These are phyloP conservation scores for Protonibea diacanthus DNA, from an alignment of 2,797 vertebrate genomes.

Conservation along the genomic window DNA sequence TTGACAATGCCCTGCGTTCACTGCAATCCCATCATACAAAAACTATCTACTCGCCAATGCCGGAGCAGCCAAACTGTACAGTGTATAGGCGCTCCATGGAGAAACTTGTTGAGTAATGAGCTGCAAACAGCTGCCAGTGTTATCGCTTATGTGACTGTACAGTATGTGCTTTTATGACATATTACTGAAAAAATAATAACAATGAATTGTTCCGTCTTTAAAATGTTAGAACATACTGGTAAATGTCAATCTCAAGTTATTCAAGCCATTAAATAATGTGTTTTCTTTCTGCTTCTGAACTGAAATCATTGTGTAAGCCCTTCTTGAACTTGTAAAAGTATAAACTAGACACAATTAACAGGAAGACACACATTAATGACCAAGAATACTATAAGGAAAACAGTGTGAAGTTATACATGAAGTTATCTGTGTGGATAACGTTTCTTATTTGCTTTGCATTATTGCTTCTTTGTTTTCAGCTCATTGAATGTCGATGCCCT, in stretches of 20 bases:
- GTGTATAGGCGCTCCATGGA: slow-evolving; percentile 20
- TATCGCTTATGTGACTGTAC: slow-evolving; percentile 12
- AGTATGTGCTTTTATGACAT: not conserved
- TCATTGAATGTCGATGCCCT: not conserved
- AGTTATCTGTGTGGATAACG: too few relatives aligned
- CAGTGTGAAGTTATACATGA: not conserved
- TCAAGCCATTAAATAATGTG: not conserved
- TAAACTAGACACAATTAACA: not conserved
- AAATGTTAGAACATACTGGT: not conserved
- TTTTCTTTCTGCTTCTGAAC: not conserved
- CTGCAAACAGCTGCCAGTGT: slow-evolving; percentile 12
- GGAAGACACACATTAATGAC: not conserved
- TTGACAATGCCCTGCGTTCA: slow-evolving; percentile 59
- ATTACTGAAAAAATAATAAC: too few relatives aligned
- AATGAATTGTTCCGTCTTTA: not conserved
- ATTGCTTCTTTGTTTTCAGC: not conserved
- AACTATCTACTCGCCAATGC: slow-evolving; percentile 47
- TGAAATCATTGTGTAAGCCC: not conserved
- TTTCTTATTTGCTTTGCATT: not conserved
- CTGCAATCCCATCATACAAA: slow-evolving; percentile 61
- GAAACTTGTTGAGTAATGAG: slow-evolving; percentile 26
- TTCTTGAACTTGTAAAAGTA: not conserved
- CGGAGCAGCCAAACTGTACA: slow-evolving; percentile 38
- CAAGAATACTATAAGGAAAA: not conserved
- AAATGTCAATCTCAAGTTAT: not conserved